phyloP scores from a whole-genome alignment of 1,140 invertebrate genomes.

The Ceratina japonica region DNA sequence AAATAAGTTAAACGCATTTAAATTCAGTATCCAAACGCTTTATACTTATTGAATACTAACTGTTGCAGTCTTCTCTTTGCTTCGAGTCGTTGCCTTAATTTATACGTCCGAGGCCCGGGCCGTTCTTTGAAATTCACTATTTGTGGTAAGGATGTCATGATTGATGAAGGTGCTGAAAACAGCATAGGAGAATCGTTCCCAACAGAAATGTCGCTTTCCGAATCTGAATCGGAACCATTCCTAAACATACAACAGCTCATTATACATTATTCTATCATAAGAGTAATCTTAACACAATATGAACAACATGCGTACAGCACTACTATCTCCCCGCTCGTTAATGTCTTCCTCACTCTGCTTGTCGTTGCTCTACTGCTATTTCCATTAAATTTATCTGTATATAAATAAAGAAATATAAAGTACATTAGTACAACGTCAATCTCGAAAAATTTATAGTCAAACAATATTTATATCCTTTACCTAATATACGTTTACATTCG shows the following conservation, averaged over 20 bases:
- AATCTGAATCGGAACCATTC: constrained; percentile 38
- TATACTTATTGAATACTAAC: constrained; percentile 13
- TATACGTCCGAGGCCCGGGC: constrained; percentile 72
- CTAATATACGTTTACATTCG: constrained; percentile 71
- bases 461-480: constrained; percentile 41
- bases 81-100: constrained; percentile 60
- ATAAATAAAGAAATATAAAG: constrained; percentile 2
- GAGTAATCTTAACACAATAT: neutral
- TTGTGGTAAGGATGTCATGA: neutral
- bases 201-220: constrained; percentile 72
- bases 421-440: neutral
- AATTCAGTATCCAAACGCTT: neutral
- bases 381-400: constrained; percentile 31
- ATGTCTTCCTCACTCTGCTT: no score
- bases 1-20: neutral
- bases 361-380: neutral
- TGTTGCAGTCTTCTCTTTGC: neutral
- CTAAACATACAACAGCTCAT: neutral
- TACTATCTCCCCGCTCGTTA: no score
- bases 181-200: constrained; percentile 56
- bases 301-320: neutral
- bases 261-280: neutral
- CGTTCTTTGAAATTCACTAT: constrained; percentile 40
- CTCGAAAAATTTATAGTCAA: neutral
- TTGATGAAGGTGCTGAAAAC: constrained; percentile 2